Conservation (phyloP, 2,888 invertebrate species). For the Tricholauxania praeusta region DNA sequence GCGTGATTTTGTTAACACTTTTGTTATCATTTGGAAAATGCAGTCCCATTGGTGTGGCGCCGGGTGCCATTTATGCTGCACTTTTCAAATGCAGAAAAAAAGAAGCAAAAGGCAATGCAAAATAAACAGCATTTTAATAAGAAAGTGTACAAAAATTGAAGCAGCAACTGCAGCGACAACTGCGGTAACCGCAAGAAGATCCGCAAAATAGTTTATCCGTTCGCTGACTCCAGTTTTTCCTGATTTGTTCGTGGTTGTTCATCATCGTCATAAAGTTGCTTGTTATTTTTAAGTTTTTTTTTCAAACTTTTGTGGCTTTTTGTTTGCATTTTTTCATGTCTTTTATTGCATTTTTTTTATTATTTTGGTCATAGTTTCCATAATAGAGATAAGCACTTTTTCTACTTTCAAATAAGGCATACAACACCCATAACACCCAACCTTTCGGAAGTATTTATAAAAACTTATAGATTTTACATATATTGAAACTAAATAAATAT, state of each 20-base stretch:
- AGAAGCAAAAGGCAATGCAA: conserved; percentile 5
- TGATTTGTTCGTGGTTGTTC: neutral
- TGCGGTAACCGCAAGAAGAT: conserved; percentile 23
- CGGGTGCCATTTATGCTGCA: neutral
- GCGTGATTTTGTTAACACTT: neutral
- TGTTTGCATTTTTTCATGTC: neutral
- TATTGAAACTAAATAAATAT: no score
- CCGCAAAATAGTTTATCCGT: conserved; percentile 27
- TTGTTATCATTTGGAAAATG: conserved; percentile 10
- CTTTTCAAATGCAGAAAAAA: no score
- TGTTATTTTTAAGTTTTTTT: conserved; percentile 1
- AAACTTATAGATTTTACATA: no score
- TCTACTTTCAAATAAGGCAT: no score
- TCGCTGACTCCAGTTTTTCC: conserved; percentile 34
- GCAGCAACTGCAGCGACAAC: conserved; percentile 1
- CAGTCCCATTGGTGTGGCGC: neutral
- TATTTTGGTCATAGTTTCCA: conserved; percentile 7
- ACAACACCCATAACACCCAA: no score
- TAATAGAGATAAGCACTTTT: no score
- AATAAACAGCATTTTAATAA: neutral
- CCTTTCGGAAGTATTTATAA: no score
- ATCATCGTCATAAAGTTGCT: no score
- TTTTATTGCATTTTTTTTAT: neutral
- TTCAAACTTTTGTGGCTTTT: conserved; percentile 12
- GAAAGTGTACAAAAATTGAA: neutral